A percentile compares a stretch with the other conserved stretches of the same genome.
Conservation (phyloP, 2,113 vertebrate species). For the Heterotilapia buettikoferi region DNA sequence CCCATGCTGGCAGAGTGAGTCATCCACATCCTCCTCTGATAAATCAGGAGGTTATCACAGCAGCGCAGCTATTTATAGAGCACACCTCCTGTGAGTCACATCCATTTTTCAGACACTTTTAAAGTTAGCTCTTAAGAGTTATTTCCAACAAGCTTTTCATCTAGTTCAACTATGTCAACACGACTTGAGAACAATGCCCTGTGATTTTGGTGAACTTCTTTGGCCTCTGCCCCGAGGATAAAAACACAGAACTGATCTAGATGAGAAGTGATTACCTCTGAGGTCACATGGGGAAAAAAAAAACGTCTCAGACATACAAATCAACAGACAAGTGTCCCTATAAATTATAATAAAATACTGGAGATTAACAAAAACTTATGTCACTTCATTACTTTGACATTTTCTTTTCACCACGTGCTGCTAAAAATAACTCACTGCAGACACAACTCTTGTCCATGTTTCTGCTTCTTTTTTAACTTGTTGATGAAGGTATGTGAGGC, state of each 20-base stretch:
- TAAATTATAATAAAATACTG: background rate
- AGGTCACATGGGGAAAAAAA: background rate
- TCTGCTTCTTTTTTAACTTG: background rate
- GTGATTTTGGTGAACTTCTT: background rate
- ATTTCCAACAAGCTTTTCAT: slow-evolving; percentile 28
- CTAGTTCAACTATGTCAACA: slow-evolving; percentile 15
- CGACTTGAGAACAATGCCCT: background rate
- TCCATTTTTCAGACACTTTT: slow-evolving; percentile 59
- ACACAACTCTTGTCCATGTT: background rate
- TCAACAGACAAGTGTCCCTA: background rate
- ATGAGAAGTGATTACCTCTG: background rate
- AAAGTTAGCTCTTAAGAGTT: slow-evolving; percentile 22
- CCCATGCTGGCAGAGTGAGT: slow-evolving; percentile 53
- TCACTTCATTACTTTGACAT: too few species aligned
- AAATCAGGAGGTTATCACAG: slow-evolving; percentile 70
- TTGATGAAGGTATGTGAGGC: background rate
- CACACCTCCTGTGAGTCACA: slow-evolving; percentile 30
- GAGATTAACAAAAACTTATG: background rate
- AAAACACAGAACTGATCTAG: background rate
- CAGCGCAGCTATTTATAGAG: slow-evolving; percentile 67
- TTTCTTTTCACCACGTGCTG: background rate
- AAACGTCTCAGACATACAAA: background rate
- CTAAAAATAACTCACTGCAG: slow-evolving; percentile 1
- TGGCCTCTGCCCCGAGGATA: background rate
- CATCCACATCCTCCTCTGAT: slow-evolving; percentile 67